Conservation (phyloP, 1,140 invertebrate species). For the Wiebesia pumilae region DNA sequence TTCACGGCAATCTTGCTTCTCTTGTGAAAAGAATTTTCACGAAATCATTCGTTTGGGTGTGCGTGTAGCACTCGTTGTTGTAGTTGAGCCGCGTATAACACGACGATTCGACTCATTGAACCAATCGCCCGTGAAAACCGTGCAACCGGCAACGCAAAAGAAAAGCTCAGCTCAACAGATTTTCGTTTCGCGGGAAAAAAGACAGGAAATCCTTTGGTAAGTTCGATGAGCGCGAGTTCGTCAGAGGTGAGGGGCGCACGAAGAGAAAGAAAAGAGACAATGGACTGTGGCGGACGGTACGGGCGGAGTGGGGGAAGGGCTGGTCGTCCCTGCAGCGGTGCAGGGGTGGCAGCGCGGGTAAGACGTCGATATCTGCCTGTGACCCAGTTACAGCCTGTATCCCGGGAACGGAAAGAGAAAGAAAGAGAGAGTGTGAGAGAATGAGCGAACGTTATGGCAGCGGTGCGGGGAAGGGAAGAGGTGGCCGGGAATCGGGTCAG, state of each 20-base stretch:
- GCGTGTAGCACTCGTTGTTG: too few relatives aligned
- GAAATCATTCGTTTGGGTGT: too few relatives aligned
- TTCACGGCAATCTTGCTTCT: too few relatives aligned
- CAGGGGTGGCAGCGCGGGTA: conserved; percentile 52
- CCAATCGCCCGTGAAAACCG: too few relatives aligned
- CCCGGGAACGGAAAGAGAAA: conserved; percentile 47
- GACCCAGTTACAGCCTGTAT: conserved; percentile 55
- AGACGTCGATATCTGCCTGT: conserved; percentile 57
- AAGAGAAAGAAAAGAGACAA: background rate
- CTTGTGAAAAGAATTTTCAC: too few relatives aligned
- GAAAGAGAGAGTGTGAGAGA: background rate
- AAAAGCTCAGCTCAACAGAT: too few relatives aligned
- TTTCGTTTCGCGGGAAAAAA: too few relatives aligned
- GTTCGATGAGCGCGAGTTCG: too few relatives aligned
- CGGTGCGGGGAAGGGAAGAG: background rate
- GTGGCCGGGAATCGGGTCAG: conserved; percentile 35
- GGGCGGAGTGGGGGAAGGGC: conserved; percentile 4
- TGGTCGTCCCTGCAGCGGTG: conserved; percentile 48
- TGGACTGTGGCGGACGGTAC: background rate
- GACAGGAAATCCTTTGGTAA: too few relatives aligned
- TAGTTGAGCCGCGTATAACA: too few relatives aligned
- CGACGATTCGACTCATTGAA: too few relatives aligned
- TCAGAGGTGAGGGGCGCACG: background rate
- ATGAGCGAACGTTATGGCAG: background rate
- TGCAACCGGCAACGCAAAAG: too few relatives aligned